Evolutionary conservation across 2,888 invertebrate genomes (phyloP), one percentile per base, ranked within the genome.

Genomic region (Fissipunctia ypsillon): DNA sequence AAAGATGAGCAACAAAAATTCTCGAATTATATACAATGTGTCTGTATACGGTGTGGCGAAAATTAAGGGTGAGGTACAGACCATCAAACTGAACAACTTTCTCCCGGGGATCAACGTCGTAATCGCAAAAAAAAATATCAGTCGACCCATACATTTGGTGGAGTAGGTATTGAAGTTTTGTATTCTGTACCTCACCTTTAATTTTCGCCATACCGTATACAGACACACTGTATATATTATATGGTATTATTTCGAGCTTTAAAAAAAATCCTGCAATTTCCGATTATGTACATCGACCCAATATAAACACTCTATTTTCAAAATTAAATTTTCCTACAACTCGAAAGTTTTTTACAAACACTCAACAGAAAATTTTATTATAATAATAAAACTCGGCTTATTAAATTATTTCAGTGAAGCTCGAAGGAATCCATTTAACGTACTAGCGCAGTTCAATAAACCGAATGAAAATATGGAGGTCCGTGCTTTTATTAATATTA

Each of bases 361-460:
- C 25, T 63, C 50, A 52, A 45, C 22, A 45, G 14, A 38, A 28
- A 4, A 31, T 50, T 63, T 63, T 25, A 31, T 50, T 63, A 57
- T 25, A 28, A 25, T 31, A 54, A 76, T 31, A 56, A 52, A 48
- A 66, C 12, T 50, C 19, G 2, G 63, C 43, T 43, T 64, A 52
- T 41, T 67, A 41, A 45, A 65, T 70, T 35, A 54, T 67, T 80
- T 59, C 19, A 28, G 3, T 73, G 38, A 38, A 43, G 4, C 52
- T 61, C 48, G 45, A 80, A 67, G 38, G n/a, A 80, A 78, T 74
- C 45, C 12, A 59, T 57, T 69, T 38, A 69, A 69, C 3, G 41
- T 66, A 59, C 60, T 56, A 31, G 59, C 19, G n/a, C 54, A 66
- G 63, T 67, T 81, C 56, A 73, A 82, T 76, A 80, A 59, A 65